Conservation (phyloP, 2,888 invertebrate species). For the Tenthredo distinguenda region DNA sequence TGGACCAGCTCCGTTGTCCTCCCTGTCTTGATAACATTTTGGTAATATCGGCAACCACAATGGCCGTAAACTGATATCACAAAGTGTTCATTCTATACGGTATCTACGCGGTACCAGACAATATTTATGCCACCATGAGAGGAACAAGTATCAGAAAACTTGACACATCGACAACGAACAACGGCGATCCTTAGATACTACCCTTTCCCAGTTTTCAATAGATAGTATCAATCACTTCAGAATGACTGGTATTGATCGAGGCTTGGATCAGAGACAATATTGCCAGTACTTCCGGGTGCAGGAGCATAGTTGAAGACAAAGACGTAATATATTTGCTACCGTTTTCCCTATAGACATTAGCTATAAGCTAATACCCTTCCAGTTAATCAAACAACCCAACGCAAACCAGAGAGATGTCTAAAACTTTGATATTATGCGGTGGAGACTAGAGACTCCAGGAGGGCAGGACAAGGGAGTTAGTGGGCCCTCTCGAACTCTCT, state of each 20-base stretch:
- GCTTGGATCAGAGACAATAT: constrained; percentile 9
- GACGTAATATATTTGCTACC: constrained; percentile 36
- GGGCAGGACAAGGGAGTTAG: constrained; percentile 20
- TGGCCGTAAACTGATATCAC: not conserved
- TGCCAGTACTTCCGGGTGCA: not conserved
- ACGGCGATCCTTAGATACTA: not conserved
- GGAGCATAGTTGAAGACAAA: constrained; percentile 28
- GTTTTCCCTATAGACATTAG: constrained; percentile 35
- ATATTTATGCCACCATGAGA: constrained; percentile 3
- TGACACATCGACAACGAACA: not conserved
- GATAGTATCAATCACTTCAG: not conserved
- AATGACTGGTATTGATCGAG: constrained; percentile 20
- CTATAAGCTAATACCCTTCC: constrained; percentile 41
- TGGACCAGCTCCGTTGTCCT: not conserved
- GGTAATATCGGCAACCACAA: not conserved
- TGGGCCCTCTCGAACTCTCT: constrained; percentile 23
- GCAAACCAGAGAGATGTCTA: constrained; percentile 40
- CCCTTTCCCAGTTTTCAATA: not conserved
- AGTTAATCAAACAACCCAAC: constrained; percentile 42
- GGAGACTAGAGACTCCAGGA: constrained; percentile 32
- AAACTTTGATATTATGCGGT: constrained; percentile 44
- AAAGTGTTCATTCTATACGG: not conserved
- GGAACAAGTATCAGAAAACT: not conserved
- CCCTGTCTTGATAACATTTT: not conserved
- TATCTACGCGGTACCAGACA: not conserved